A percentile compares a stretch with the other conserved stretches of the same genome.
These are phyloP conservation scores for Echeneis naucrates DNA, from an alignment of 2,797 vertebrate genomes.

Conservation along the genomic window DNA sequence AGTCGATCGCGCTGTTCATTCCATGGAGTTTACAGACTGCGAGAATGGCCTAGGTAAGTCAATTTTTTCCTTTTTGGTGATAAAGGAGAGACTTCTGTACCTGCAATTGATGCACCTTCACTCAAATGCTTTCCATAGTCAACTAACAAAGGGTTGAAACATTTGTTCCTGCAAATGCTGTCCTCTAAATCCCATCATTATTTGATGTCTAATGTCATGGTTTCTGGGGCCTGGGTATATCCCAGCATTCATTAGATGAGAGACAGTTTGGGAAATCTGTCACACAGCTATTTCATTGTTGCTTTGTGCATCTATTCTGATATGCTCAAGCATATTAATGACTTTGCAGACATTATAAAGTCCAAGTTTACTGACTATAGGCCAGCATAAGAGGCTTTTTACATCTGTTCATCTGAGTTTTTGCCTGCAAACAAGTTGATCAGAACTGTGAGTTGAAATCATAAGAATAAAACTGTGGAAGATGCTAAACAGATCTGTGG, in stretches of 20 bases:
- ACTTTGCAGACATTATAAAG: too few species aligned
- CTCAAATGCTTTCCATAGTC: background rate
- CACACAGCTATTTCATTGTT: background rate
- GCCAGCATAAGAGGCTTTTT: too few species aligned
- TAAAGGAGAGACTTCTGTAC: constrained; percentile 2
- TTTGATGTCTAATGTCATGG: background rate
- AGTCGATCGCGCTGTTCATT: constrained; percentile 88
- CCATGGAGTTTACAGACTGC: constrained; percentile 91
- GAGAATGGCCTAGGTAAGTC: constrained; percentile 90
- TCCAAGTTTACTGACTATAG: too few species aligned
- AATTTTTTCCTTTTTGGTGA: background rate
- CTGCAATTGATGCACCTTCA: background rate
- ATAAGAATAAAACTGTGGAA: too few species aligned
- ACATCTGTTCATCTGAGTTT: too few species aligned
- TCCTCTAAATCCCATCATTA: background rate
- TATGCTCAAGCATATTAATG: too few species aligned
- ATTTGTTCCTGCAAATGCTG: background rate
- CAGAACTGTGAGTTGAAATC: too few species aligned
- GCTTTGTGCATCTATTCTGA: background rate
- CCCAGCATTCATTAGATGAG: background rate
- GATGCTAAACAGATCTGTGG: too few species aligned
- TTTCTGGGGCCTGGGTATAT: background rate
- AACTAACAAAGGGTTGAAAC: too few species aligned
- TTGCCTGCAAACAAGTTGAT: too few species aligned
- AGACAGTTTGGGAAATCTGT: background rate